Conservation (phyloP, 2,113 vertebrate genomes). For the Macroglossus sobrinus region DNA sequence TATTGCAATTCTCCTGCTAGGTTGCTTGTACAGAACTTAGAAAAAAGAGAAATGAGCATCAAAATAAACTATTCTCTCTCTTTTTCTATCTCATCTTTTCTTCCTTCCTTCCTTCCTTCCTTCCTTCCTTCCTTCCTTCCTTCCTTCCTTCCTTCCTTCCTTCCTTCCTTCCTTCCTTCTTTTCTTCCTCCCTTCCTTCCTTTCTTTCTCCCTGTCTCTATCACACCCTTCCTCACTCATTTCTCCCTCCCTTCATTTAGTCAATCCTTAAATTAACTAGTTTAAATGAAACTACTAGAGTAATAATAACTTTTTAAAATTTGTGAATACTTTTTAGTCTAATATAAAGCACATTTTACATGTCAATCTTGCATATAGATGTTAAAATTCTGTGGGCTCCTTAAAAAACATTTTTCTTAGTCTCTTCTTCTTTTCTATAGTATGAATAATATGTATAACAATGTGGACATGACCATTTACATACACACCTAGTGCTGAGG, state of each 20-base stretch:
- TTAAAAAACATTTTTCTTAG: not conserved
- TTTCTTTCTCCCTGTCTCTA: too few species aligned
- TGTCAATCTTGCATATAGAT: not conserved
- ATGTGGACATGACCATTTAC: not conserved
- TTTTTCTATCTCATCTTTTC: not conserved
- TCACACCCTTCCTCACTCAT: too few species aligned
- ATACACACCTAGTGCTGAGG: not conserved
- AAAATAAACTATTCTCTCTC: not conserved
- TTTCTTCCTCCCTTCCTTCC: too few species aligned
- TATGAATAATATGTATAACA: not conserved
- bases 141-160: too few species aligned
- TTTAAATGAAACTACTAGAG: constrained; percentile 2
- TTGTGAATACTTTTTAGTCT: not conserved
- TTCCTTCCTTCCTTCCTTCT: too few species aligned
- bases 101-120: not conserved
- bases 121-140: not conserved
- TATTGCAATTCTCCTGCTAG: not conserved
- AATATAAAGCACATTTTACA: constrained; percentile 8
- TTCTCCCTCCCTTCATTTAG: not conserved
- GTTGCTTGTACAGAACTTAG: not conserved
- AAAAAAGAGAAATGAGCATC: not conserved
- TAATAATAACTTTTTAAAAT: not conserved
- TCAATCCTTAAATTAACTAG: constrained; percentile 34
- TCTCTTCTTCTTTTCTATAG: not conserved
- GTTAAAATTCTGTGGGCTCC: not conserved